These are phyloP conservation scores for Plebejus anna DNA, from an alignment of 2,888 invertebrate genomes.

Conservation along the genomic window DNA sequence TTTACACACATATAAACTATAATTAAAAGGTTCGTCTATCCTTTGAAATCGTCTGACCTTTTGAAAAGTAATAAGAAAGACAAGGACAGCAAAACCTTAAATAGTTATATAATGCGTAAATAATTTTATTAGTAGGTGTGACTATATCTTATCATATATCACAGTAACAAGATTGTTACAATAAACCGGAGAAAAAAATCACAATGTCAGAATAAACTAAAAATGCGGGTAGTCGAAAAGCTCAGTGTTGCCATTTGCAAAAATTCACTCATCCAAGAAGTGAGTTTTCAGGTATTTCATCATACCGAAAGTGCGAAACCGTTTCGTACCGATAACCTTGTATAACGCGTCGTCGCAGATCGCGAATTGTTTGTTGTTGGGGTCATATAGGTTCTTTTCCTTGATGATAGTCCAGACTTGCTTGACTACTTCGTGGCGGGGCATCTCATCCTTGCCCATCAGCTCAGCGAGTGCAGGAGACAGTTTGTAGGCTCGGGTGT, in stretches of 20 bases:
- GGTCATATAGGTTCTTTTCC: conserved; percentile 93
- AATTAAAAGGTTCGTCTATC: background rate
- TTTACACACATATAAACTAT: background rate
- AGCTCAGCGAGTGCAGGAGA: conserved; percentile 91
- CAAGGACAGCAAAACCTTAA: background rate
- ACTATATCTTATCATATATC: background rate
- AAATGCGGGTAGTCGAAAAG: background rate
- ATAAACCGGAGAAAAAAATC: background rate
- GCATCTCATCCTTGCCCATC: conserved; percentile 90
- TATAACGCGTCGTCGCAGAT: conserved; percentile 94
- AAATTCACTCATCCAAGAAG: conserved; percentile 82
- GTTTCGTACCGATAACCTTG: conserved; percentile 94
- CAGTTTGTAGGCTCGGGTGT: conserved; percentile 90
- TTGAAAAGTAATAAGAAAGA: background rate
- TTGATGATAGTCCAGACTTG: conserved; percentile 95
- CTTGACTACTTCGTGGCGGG: conserved; percentile 93
- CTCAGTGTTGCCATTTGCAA: conserved; percentile 3
- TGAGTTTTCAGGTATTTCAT: conserved; percentile 97
- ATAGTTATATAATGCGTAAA: too few species aligned
- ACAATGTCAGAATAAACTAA: conserved; percentile 21
- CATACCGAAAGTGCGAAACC: conserved; percentile 97
- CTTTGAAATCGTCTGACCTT: background rate
- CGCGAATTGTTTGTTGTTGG: conserved; percentile 96
- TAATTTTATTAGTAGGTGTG: background rate
- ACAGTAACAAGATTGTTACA: background rate